phyloP scores from a whole-genome alignment of 2,888 invertebrate species.

The Xylota sylvarum region DNA sequence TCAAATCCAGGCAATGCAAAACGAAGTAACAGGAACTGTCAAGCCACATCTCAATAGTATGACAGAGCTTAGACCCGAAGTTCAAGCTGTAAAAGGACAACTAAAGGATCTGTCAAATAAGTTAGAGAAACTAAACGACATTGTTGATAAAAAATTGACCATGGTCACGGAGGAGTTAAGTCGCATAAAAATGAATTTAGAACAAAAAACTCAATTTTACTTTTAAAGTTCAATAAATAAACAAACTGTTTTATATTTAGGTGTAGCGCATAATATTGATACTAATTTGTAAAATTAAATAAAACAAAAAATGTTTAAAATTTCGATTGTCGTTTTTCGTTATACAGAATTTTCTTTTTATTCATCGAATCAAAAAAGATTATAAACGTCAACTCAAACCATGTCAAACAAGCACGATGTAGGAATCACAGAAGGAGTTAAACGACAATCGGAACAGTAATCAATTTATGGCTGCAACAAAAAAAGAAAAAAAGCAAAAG shows the following conservation, averaged over 20 bases:
- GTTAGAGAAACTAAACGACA: slow-evolving; percentile 81
- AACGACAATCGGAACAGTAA: no score
- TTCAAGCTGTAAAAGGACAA: slow-evolving; percentile 80
- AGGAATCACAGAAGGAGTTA: no score
- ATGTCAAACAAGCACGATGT: no score
- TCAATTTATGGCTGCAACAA: no score
- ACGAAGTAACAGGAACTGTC: slow-evolving; percentile 79
- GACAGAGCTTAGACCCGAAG: slow-evolving; percentile 80
- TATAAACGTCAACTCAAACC: no score
- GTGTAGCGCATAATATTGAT: neutral
- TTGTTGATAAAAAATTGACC: slow-evolving; percentile 81
- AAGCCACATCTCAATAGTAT: slow-evolving; percentile 80
- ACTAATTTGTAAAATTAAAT: neutral
- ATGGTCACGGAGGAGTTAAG: slow-evolving; percentile 82
- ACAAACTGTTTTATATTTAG: neutral
- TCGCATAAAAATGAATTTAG: slow-evolving; percentile 81
- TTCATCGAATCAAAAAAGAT: no score
- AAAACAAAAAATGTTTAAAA: slow-evolving; percentile 1
- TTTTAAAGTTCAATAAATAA: slow-evolving; percentile 33
- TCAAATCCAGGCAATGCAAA: slow-evolving; percentile 78
- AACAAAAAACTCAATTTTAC: slow-evolving; percentile 78
- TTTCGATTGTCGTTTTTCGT: no score
- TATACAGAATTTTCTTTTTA: no score
- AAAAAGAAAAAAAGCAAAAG: no score
- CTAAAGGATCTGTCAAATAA: slow-evolving; percentile 80